Evolutionary conservation across 2,888 invertebrate genomes (phyloP).

Genomic region (Epinotia demarniana): DNA sequence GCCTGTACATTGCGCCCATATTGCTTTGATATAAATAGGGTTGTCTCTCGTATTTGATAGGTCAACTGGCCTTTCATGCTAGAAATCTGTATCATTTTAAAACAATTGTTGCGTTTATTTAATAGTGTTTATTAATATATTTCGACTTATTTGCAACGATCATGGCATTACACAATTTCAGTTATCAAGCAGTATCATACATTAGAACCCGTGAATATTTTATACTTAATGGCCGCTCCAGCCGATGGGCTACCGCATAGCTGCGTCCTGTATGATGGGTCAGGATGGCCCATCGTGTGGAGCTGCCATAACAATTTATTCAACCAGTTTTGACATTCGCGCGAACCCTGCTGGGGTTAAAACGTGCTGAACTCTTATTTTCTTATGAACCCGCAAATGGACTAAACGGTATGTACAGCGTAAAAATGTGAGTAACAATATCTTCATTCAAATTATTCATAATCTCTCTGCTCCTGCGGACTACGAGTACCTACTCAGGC

Average conservation of each 20-base stretch:
- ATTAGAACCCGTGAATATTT: no score
- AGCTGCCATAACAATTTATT: background rate
- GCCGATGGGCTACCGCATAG: no score
- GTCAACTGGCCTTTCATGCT: background rate
- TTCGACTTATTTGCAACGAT: background rate
- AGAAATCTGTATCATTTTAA: background rate
- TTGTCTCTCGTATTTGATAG: slow-evolving; percentile 11
- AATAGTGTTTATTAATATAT: no score
- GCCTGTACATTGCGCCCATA: slow-evolving; percentile 48
- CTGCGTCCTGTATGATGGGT: no score
- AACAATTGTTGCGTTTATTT: background rate
- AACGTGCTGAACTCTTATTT: background rate
- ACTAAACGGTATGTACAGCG: background rate
- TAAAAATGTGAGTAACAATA: background rate
- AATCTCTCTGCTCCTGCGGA: no score
- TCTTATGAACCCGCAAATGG: background rate
- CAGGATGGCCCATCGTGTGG: no score
- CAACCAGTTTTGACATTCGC: background rate
- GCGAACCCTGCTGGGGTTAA: slow-evolving; percentile 4
- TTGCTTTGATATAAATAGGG: slow-evolving; percentile 47
- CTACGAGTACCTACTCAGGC: no score
- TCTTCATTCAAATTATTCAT: no score
- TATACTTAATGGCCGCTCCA: no score
- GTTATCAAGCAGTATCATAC: background rate
- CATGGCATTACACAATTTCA: background rate